Evolutionary conservation across 2,888 invertebrate genomes (phyloP), one percentile per base, ranked within the genome.

Genomic region (Tetragnatha montana): DNA sequence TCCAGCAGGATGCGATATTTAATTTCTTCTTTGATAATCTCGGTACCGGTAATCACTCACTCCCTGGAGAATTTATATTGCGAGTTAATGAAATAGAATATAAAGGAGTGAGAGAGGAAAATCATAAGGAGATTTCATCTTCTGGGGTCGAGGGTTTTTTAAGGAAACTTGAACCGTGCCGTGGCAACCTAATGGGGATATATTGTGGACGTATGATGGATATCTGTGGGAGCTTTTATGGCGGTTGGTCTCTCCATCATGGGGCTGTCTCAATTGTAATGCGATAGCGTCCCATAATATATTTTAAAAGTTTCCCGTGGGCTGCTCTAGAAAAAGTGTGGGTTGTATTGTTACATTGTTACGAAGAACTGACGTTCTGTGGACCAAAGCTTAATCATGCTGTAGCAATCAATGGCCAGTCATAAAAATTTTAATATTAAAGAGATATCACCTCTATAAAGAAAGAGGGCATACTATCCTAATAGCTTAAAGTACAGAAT

Each of bases 1-100:
- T 51, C 35, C 17, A 50, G 35, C 70, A 74, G 79, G 68, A 86
- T 80, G 49, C 74, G 47, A 86, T 51, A 86, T 86, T 86, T 86
- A 86, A 86, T 86, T 86, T 86, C 73, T 71, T 73, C 19, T 51
- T 78, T 71, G 76, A 69, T 82, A 82, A 82, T 82, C 82, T 82
- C 35, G 82, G 73, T 74, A 60, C 74, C 35, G 35, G 74, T 60
- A 51, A 82, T 82, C 74, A 73, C 50, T 81, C 50, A 81, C 49
- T 71, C 81, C 81, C 49, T 17, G 50, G 35, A 60, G 73, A 82
- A 82, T 82, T 47, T 82, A 71, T 73, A 82, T 82, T 82, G 60
- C 22, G 73, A 60, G 73, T 82, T 82, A 82, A 82, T 82, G 73
- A 74, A 82, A 74, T 22, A 60, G 78, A 60, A 50, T 76, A 76